phyloP scores from a whole-genome alignment of 2,888 invertebrate genomes.

The Acronicta leporina region DNA sequence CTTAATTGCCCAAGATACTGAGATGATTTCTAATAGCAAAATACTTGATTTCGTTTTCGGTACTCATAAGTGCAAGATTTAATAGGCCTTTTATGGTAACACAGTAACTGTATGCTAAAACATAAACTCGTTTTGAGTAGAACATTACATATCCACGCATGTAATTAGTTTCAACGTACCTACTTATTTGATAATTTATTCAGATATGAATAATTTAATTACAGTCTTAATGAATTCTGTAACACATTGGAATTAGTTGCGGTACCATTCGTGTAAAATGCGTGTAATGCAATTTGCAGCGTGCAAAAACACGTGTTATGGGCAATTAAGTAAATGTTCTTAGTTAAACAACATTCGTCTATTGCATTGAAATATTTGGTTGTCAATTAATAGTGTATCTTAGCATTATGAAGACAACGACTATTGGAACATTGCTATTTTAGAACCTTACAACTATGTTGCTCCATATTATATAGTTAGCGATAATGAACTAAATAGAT shows the following conservation, averaged over 20 bases:
- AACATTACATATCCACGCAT: conserved; percentile 13
- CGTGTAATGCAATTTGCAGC: conserved; percentile 15
- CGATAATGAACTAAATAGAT: too few species aligned
- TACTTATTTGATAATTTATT: conserved; percentile 19
- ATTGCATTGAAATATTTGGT: conserved; percentile 9
- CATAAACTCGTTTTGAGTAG: conserved; percentile 1
- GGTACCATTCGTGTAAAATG: conserved; percentile 8
- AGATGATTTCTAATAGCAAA: too few species aligned
- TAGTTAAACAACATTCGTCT: not conserved
- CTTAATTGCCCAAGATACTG: not conserved
- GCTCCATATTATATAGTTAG: too few species aligned
- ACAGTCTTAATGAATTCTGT: conserved; percentile 13
- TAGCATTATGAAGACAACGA: not conserved
- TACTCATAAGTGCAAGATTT: conserved; percentile 13
- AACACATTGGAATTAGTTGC: conserved; percentile 21
- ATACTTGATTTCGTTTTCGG: too few species aligned
- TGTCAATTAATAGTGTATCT: not conserved
- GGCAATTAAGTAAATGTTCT: conserved; percentile 11
- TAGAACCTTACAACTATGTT: too few species aligned
- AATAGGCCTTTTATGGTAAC: conserved; percentile 20
- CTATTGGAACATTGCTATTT: not conserved
- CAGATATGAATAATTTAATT: conserved; percentile 28
- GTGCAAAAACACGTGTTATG: conserved; percentile 12
- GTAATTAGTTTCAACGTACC: conserved; percentile 15
- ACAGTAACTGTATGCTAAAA: conserved; percentile 10